Conservation (phyloP, 2,888 invertebrate species). For the Pachymerium ferrugineum region DNA sequence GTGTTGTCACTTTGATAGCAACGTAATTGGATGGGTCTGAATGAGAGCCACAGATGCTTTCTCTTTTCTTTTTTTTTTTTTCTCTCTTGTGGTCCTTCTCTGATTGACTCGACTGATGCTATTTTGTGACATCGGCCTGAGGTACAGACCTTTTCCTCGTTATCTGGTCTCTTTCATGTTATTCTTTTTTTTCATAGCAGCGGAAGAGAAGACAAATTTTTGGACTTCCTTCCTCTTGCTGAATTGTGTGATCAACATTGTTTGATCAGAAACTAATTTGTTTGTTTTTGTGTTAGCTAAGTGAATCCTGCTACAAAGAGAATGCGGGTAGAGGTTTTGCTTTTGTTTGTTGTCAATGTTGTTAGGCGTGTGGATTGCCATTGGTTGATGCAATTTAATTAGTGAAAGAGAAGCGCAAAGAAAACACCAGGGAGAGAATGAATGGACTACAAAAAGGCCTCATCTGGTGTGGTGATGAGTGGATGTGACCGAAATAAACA, state of each 20-base stretch:
- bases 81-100: not conserved
- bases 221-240: not conserved
- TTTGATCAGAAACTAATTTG: not conserved
- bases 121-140: not conserved
- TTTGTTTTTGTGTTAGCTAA: no score
- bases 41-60: not conserved
- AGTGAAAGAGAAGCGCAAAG: not conserved
- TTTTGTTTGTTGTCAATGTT: not conserved
- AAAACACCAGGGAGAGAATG: conserved; percentile 5
- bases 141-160: no score
- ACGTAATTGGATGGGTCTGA: conserved; percentile 1
- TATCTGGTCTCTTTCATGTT: not conserved
- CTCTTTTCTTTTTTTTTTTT: not conserved
- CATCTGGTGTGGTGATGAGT: conserved; percentile 8
- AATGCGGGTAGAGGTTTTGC: not conserved
- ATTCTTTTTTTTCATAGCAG: not conserved
- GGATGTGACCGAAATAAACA: not conserved
- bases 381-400: not conserved
- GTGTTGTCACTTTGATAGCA: conserved; percentile 8
- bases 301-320: no score
- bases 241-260: not conserved
- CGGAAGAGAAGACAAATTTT: not conserved
- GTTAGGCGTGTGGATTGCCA: not conserved
- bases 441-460: conserved; percentile 9
- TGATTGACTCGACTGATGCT: conserved; percentile 9